Evolutionary conservation across 1,140 invertebrate species (phyloP).

Genomic region (Coboldia fuscipes): DNA sequence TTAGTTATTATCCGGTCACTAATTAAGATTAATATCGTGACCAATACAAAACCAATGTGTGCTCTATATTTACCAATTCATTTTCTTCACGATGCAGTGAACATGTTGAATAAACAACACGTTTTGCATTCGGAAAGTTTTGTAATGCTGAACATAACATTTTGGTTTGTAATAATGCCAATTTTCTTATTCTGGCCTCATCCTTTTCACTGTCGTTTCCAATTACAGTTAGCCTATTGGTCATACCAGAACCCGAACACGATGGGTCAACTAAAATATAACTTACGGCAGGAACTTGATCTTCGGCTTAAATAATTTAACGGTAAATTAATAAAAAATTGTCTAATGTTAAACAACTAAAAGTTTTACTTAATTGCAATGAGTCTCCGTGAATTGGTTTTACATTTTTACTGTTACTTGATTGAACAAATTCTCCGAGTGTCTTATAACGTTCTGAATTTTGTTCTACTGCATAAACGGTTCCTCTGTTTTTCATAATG

Average conservation of each 20-base stretch:
- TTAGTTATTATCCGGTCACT: too few relatives aligned
- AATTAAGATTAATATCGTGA: too few relatives aligned
- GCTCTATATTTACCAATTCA: conserved; percentile 54
- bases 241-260: conserved; percentile 81
- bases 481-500: conserved; percentile 54
- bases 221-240: conserved; percentile 24
- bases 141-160: conserved; percentile 68
- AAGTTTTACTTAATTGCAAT: conserved; percentile 28
- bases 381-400: conserved; percentile 47
- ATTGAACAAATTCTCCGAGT: conserved; percentile 35
- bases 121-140: conserved; percentile 58
- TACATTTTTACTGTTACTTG: conserved; percentile 40
- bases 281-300: conserved; percentile 46
- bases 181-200: conserved; percentile 32
- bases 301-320: conserved; percentile 2
- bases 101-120: conserved; percentile 88
- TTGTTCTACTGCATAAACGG: conserved; percentile 66
- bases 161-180: conserved; percentile 65
- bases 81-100: conserved; percentile 81
- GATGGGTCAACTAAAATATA: conserved; percentile 89
- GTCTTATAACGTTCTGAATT: conserved; percentile 39
- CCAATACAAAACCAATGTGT: conserved; percentile 17
- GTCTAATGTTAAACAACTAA: not conserved
- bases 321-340: not conserved
- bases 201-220: conserved; percentile 15